Conservation (phyloP, 2,113 vertebrate species). For the Marmota flaviventris region DNA sequence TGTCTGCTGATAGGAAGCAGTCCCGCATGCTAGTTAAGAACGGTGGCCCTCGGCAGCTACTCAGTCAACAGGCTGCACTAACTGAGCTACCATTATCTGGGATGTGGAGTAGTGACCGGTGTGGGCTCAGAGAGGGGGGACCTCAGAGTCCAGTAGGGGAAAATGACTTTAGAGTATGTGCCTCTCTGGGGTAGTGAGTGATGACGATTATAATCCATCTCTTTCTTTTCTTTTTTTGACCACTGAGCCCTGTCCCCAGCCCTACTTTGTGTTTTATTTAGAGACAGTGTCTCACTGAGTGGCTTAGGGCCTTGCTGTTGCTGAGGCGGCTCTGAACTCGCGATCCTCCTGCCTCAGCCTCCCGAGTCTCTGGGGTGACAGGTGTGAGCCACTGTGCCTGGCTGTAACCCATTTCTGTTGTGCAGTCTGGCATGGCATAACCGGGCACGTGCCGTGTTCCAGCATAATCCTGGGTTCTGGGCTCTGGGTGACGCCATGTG, state of each 20-base stretch:
- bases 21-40: background rate
- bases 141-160: background rate
- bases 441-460: background rate
- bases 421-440: rapidly evolving
- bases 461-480: background rate
- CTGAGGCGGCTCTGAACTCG: too few relatives aligned
- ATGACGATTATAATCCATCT: rapidly evolving
- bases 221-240: background rate
- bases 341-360: too few relatives aligned
- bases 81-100: background rate
- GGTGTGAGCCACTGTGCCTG: rapidly evolving
- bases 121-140: background rate
- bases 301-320: too few relatives aligned
- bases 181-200: background rate
- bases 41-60: background rate
- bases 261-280: too few relatives aligned
- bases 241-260: too few relatives aligned
- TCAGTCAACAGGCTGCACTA: background rate
- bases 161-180: background rate
- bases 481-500: background rate
- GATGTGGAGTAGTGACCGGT: background rate
- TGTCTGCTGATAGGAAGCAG: background rate
- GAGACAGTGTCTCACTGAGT: too few relatives aligned
- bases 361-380: too few relatives aligned
- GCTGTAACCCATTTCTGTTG: background rate